These are phyloP conservation scores for Lottia gigantea DNA, from an alignment of 2,888 invertebrate species.

Conservation along the genomic window DNA sequence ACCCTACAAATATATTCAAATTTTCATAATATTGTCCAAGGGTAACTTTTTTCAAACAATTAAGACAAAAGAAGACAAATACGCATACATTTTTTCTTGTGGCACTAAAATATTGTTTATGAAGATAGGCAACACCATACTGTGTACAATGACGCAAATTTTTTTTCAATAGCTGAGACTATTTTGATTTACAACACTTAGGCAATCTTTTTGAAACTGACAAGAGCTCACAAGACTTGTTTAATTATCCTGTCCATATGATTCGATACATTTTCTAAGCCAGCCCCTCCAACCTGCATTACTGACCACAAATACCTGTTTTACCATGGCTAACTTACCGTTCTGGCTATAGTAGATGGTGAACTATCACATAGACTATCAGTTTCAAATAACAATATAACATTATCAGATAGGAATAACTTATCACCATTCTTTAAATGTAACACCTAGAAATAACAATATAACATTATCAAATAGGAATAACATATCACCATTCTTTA, in stretches of 20 bases:
- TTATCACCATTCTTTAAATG: conserved; percentile 67
- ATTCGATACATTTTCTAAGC: too few species aligned
- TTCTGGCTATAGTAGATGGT: conserved; percentile 62
- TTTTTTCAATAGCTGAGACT: too few species aligned
- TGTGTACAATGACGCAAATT: too few species aligned
- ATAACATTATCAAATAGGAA: conserved; percentile 64
- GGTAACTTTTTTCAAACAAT: neutral
- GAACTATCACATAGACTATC: conserved; percentile 60
- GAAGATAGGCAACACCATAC: too few species aligned
- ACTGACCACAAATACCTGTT: too few species aligned
- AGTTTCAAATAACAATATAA: conserved; percentile 67
- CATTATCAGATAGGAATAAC: conserved; percentile 62
- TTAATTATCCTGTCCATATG: too few species aligned
- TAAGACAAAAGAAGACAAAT: neutral
- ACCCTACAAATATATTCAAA: conserved; percentile 50
- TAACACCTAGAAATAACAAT: conserved; percentile 52
- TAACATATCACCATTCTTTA: conserved; percentile 66
- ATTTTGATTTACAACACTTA: too few species aligned
- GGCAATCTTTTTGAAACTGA: too few species aligned
- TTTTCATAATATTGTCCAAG: neutral
- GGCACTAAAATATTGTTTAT: too few species aligned
- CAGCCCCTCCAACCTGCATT: too few species aligned
- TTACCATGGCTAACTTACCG: conserved; percentile 55
- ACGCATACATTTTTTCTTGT: too few species aligned
- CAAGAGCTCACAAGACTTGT: too few species aligned